Conservation (phyloP, 2,888 invertebrate species). For the Temnothorax rugatulus region DNA sequence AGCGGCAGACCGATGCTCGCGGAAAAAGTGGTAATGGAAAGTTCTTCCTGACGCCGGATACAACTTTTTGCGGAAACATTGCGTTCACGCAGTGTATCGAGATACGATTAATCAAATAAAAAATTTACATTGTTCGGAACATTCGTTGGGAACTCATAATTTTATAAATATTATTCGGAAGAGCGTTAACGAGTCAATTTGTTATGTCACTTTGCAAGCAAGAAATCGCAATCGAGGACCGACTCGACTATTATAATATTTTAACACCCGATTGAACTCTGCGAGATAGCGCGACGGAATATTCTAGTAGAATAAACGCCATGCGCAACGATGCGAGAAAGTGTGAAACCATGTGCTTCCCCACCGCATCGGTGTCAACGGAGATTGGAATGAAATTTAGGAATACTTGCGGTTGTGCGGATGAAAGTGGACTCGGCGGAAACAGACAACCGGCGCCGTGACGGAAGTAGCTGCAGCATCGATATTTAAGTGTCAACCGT, state of each 20-base stretch:
- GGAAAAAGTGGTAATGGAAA: slow-evolving; percentile 54
- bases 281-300: slow-evolving; percentile 39
- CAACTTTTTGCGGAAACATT: slow-evolving; percentile 26
- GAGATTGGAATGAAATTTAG: slow-evolving; percentile 48
- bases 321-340: slow-evolving; percentile 66
- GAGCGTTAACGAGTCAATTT: slow-evolving; percentile 22
- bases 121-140: slow-evolving; percentile 2
- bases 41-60: slow-evolving; percentile 50
- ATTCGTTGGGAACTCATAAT: slow-evolving; percentile 13
- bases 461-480: slow-evolving; percentile 70
- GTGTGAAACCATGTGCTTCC: slow-evolving; percentile 66
- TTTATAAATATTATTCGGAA: slow-evolving; percentile 2
- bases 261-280: slow-evolving; percentile 25
- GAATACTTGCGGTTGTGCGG: slow-evolving; percentile 67
- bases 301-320: slow-evolving; percentile 41
- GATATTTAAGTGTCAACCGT: slow-evolving; percentile 82
- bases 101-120: slow-evolving; percentile 11
- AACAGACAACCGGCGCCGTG: slow-evolving; percentile 55
- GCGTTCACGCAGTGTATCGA: slow-evolving; percentile 43
- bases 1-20: slow-evolving; percentile 33
- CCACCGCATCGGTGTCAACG: slow-evolving; percentile 16
- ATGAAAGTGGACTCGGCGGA: slow-evolving; percentile 72
- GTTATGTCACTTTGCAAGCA: slow-evolving; percentile 23
- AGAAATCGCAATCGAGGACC: slow-evolving; percentile 9
- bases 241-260: slow-evolving; percentile 8